Percentiles rank a stretch among this genome's conserved stretches.
phyloP scores from a whole-genome alignment of 2,888 invertebrate genomes.

The Apoderus coryli region DNA sequence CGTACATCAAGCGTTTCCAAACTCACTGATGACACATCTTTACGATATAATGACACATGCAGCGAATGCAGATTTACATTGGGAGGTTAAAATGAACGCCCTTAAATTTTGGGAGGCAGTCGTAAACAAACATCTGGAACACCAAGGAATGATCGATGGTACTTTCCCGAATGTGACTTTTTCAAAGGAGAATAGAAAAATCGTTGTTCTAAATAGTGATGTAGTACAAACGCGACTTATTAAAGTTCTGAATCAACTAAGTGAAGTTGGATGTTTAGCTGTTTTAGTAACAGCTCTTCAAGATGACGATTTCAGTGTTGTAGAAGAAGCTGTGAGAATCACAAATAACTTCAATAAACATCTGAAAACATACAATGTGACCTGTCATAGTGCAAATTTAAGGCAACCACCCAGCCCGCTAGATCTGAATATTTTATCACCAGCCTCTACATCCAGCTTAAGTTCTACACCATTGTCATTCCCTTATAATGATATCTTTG shows the following conservation, averaged over 20 bases:
- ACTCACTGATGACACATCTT: constrained; percentile 37
- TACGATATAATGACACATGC: constrained; percentile 51
- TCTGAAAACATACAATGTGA: constrained; percentile 41
- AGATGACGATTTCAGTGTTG: constrained; percentile 58
- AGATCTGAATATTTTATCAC: too few relatives aligned
- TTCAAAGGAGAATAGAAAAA: constrained; percentile 63
- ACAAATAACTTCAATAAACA: constrained; percentile 39
- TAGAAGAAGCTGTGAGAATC: constrained; percentile 43
- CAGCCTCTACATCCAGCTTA: too few relatives aligned
- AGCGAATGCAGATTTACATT: constrained; percentile 57
- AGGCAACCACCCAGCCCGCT: constrained; percentile 15
- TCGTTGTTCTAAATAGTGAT: constrained; percentile 51
- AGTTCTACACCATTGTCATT: too few relatives aligned
- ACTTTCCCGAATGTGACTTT: constrained; percentile 66
- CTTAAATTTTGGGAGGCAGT: constrained; percentile 58
- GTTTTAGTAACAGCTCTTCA: constrained; percentile 49
- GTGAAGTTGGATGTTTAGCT: constrained; percentile 53
- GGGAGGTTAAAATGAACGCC: constrained; percentile 66
- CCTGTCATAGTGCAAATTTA: constrained; percentile 23
- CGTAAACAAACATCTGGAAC: constrained; percentile 45
- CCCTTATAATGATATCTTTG: too few relatives aligned
- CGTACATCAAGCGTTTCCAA: constrained; percentile 44
- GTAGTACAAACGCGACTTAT: constrained; percentile 51
- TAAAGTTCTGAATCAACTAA: constrained; percentile 52
- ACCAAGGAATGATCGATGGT: constrained; percentile 77